phyloP scores from a whole-genome alignment of 2,113 vertebrate species.

The Centropus unirufus region DNA sequence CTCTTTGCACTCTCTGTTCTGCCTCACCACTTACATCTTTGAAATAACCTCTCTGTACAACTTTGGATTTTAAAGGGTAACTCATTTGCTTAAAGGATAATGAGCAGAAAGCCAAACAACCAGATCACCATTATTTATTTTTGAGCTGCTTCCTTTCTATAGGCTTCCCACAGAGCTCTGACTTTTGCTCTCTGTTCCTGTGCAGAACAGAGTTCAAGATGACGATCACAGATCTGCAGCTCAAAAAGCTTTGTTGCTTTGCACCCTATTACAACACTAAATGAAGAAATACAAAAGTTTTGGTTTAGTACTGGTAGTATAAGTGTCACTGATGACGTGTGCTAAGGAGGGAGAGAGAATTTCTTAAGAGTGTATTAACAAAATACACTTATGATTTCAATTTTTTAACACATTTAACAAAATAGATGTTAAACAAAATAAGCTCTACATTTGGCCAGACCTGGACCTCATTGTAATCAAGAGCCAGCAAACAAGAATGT shows the following conservation, averaged over 20 bases:
- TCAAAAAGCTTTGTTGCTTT: neutral
- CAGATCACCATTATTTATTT: neutral
- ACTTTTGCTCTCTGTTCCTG: neutral
- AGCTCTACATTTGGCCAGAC: neutral
- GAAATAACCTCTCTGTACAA: neutral
- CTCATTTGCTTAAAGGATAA: slow-evolving; percentile 3
- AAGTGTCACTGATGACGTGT: neutral
- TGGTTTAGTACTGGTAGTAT: neutral
- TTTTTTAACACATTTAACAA: neutral
- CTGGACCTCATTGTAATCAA: slow-evolving; percentile 23
- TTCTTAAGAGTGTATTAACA: neutral
- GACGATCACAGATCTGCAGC: neutral
- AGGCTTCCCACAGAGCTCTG: neutral
- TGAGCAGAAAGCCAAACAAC: neutral
- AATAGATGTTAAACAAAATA: neutral
- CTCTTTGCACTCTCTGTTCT: neutral
- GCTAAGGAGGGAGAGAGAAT: neutral
- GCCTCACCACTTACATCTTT: neutral
- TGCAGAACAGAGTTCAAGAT: neutral
- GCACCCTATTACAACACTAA: neutral
- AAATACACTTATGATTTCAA: neutral
- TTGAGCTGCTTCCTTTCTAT: neutral
- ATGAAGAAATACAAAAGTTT: neutral
- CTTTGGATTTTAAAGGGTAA: neutral
- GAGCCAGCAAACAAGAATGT: slow-evolving; percentile 15